Evolutionary conservation across 1,140 invertebrate species (phyloP).

Genomic region (Dinoponera quadriceps): DNA sequence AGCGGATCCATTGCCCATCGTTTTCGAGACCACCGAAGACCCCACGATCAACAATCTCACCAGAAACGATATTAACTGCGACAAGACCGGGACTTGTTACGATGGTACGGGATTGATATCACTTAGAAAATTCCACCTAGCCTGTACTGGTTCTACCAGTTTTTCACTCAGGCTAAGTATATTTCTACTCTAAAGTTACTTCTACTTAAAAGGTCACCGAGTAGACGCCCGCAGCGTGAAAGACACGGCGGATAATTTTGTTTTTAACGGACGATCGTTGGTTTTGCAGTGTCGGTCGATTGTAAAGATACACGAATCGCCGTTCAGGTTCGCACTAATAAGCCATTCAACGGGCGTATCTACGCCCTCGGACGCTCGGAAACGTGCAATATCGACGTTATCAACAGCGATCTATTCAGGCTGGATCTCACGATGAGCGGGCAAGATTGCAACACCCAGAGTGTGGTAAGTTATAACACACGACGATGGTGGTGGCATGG

Average conservation of each 20-base stretch:
- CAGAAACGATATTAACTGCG: conserved; percentile 94
- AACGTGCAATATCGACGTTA: conserved; percentile 97
- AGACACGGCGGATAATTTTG: neutral
- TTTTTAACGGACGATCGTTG: conserved; percentile 19
- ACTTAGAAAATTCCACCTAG: too few relatives aligned
- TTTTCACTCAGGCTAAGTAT: too few relatives aligned
- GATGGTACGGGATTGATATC: conserved; percentile 89
- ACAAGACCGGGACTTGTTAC: conserved; percentile 97
- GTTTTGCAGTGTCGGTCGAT: conserved; percentile 93
- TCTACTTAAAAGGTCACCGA: too few relatives aligned
- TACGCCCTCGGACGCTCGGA: conserved; percentile 96
- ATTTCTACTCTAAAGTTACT: too few relatives aligned
- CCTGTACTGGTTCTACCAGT: too few relatives aligned
- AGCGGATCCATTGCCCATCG: conserved; percentile 88
- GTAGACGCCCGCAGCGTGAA: too few relatives aligned
- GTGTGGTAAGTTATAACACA: conserved; percentile 89
- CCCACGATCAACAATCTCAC: conserved; percentile 90
- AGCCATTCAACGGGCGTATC: conserved; percentile 97
- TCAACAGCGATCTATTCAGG: conserved; percentile 96
- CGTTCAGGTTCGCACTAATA: conserved; percentile 96
- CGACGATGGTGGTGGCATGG: neutral
- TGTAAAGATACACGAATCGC: conserved; percentile 98
- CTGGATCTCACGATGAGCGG: conserved; percentile 96
- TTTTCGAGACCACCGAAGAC: conserved; percentile 91
- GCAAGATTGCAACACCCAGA: conserved; percentile 97